A percentile compares a stretch with the other conserved stretches of the same genome.
Evolutionary conservation across 30 jellyfish, hydroid and myxozoan species (phyloP).

Genomic region (Pseudorhiza aurosa): DNA sequence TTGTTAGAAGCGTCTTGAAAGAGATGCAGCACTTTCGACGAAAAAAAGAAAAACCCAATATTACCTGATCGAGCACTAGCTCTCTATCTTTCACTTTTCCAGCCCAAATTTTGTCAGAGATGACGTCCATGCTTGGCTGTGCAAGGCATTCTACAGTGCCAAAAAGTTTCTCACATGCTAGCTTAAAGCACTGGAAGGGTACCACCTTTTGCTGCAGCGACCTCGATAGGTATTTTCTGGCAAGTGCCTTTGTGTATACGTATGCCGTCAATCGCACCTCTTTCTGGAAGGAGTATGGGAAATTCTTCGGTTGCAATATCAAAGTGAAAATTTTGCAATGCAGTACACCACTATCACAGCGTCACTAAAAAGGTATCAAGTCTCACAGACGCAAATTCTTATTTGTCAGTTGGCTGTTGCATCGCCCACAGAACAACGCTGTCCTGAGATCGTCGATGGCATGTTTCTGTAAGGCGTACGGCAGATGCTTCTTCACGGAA

Average conservation of each 20-base stretch:
- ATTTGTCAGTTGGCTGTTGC: too few relatives aligned
- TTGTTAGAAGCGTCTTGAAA: too few relatives aligned
- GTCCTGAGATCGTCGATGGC: too few relatives aligned
- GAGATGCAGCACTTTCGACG: too few relatives aligned
- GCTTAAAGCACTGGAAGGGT: conserved; percentile 58
- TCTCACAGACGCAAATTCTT: too few relatives aligned
- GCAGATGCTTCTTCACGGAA: too few relatives aligned
- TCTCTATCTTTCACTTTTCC: conserved; percentile 24
- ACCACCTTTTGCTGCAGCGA: conserved; percentile 46
- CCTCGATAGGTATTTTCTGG: conserved; percentile 61
- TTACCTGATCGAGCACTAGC: conserved; percentile 43
- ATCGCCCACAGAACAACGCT: too few relatives aligned
- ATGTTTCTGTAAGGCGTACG: too few relatives aligned
- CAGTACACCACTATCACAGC: too few relatives aligned
- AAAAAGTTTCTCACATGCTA: conserved; percentile 56
- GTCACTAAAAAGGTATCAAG: too few relatives aligned
- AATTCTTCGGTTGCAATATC: too few relatives aligned
- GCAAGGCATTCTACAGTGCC: conserved; percentile 68
- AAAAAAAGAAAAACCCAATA: background rate
- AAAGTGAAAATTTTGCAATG: too few relatives aligned
- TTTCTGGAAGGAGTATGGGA: conserved; percentile 29
- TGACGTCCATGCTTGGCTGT: conserved; percentile 38
- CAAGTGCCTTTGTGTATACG: conserved; percentile 41
- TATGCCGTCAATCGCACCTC: conserved; percentile 56
- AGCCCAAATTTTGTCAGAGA: conserved; percentile 23